Base-by-base conservation (phyloP, 2,797 vertebrate species). In the Xenopus petersii region DNA sequence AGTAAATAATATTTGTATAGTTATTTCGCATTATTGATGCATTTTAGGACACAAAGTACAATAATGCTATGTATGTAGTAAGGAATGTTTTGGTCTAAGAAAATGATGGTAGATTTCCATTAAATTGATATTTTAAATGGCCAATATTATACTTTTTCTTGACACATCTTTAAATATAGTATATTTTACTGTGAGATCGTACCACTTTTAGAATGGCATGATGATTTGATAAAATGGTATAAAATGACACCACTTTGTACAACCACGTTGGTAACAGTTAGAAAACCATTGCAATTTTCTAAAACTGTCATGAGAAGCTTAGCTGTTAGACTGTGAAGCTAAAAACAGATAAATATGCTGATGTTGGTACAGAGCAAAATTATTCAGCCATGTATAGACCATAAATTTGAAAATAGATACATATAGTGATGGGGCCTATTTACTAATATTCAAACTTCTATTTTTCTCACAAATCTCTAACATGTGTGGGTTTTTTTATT, bases 171-270 rank as follows among this genome's bases (percentile, higher is more conserved):
- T 54, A 15, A 42, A 15, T 74, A 66, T 59, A 47, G 21, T 67
- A 69, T 56, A 70, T 64, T 75, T 75, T 64, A 56, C 49, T 56
- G 60, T 64, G 49, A 70, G 33, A 75, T 70, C 64, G 49, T 49
- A 21, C 10, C 51, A 26, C 36, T 63, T 59, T 24, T 49, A 70
- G 36, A 64, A 69, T 24, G 12, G 21, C 26, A 70, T 56, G 63
- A 67, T n/a, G 49, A 68, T 64, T 64, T 70, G 48, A 68, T 48
- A 61, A 63, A 75, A 75, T 64, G 36, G 33, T 47, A 58, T 54
- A 63, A 69, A 75, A 75, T 75, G 24, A 59, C 61, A 64, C 74
- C 55, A 75, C 67, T 75, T 75, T 75, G 55, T 47, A 46, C 49
- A 64, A 58, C 30, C 12, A 12, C 26, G 17, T 51, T 55, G 13